These are phyloP conservation scores for Polyergus mexicanus DNA, from an alignment of 1,140 invertebrate species.

Conservation along the genomic window DNA sequence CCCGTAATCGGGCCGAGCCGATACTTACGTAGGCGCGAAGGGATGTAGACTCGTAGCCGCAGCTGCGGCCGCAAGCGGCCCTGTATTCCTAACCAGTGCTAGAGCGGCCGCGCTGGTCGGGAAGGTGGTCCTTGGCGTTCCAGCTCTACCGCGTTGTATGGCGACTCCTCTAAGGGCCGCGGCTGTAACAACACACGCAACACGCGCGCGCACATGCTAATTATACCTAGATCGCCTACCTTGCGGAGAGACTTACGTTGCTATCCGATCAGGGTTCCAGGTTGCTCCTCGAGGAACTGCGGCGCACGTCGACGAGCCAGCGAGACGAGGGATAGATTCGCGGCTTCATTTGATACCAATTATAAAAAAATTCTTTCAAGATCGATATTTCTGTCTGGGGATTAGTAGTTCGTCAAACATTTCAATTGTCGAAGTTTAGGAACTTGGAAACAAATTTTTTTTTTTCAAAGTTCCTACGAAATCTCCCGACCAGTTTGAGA, in stretches of 20 bases:
- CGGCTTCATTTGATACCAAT: background rate
- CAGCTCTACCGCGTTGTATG: slow-evolving; percentile 90
- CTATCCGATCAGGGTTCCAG: slow-evolving; percentile 25
- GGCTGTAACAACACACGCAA: slow-evolving; percentile 84
- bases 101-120: slow-evolving; percentile 90
- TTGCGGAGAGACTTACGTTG: slow-evolving; percentile 11
- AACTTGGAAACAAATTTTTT: background rate
- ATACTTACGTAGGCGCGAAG: slow-evolving; percentile 93
- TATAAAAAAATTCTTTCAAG: background rate
- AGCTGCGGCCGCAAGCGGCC: slow-evolving; percentile 90
- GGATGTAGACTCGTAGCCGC: slow-evolving; percentile 92
- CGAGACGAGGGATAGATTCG: slow-evolving; percentile 50
- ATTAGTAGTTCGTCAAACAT: background rate
- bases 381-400: background rate
- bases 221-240: slow-evolving; percentile 50
- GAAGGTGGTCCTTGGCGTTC: slow-evolving; percentile 89
- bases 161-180: slow-evolving; percentile 90
- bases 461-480: background rate
- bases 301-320: slow-evolving; percentile 40
- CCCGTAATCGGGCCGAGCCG: background rate
- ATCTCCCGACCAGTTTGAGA: background rate
- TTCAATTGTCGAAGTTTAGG: background rate
- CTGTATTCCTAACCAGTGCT: slow-evolving; percentile 91
- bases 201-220: slow-evolving; percentile 68
- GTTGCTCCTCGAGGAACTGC: slow-evolving; percentile 43